phyloP scores from a whole-genome alignment of 2,113 vertebrate genomes.

The Aix galericulata region DNA sequence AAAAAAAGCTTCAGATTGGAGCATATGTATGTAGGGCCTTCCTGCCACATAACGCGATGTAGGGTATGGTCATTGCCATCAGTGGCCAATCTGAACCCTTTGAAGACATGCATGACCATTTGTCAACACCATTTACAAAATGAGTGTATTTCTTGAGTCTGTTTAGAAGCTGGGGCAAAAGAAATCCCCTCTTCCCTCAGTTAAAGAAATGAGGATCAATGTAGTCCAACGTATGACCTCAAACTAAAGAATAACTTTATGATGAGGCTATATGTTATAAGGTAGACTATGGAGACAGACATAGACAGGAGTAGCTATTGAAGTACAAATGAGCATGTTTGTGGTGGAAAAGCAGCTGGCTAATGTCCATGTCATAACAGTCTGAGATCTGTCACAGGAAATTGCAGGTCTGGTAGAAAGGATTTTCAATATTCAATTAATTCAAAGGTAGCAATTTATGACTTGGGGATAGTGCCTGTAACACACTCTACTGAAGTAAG shows the following conservation, averaged over 20 bases:
- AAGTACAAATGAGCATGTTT: not conserved
- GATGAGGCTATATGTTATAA: not conserved
- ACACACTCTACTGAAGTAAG: not conserved
- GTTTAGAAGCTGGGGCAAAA: not conserved
- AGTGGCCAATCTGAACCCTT: not conserved
- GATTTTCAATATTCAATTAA: constrained; percentile 27
- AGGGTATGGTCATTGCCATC: not conserved
- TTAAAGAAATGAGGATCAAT: not conserved
- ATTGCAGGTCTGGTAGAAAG: constrained; percentile 21
- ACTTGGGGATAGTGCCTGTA: not conserved
- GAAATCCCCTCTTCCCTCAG: not conserved
- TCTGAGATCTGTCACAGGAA: constrained; percentile 5
- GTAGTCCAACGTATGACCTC: not conserved
- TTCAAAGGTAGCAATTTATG: not conserved
- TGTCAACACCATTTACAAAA: not conserved
- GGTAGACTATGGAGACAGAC: not conserved
- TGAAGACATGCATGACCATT: not conserved
- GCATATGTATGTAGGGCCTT: constrained; percentile 5
- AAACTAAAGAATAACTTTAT: not conserved
- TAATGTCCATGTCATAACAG: constrained; percentile 6
- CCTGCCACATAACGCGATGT: constrained; percentile 6
- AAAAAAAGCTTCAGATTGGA: not conserved
- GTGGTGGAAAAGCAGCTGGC: not conserved
- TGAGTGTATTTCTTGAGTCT: not conserved
- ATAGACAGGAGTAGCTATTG: not conserved